phyloP scores from a whole-genome alignment of 2,888 invertebrate species.

The Tachina grossa region DNA sequence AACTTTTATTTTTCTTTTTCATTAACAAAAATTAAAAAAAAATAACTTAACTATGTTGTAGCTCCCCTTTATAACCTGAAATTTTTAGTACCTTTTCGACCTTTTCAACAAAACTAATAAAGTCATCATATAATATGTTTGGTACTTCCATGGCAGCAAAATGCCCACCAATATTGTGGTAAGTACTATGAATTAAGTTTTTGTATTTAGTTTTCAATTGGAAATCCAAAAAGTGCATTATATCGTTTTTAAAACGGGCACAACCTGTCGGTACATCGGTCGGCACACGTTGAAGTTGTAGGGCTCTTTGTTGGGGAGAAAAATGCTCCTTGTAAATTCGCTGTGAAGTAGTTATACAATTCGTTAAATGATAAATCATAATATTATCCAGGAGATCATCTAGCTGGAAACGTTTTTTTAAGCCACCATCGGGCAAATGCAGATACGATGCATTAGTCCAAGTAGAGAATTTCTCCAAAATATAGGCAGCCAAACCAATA shows the following conservation, averaged over 20 bases:
- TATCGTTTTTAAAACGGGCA: constrained; percentile 89
- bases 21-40: too few species aligned
- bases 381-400: constrained; percentile 87
- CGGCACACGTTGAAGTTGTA: constrained; percentile 84
- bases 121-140: constrained; percentile 87
- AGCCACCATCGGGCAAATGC: constrained; percentile 86
- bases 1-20: too few species aligned
- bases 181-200: constrained; percentile 88
- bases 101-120: constrained; percentile 85
- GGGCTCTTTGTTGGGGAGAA: constrained; percentile 72
- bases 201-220: constrained; percentile 85
- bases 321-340: constrained; percentile 87
- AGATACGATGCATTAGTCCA: constrained; percentile 86
- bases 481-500: constrained; percentile 93
- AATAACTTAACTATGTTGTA: neutral
- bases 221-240: constrained; percentile 85
- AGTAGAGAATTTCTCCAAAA: constrained; percentile 92
- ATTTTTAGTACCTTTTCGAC: constrained; percentile 73
- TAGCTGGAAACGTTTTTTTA: constrained; percentile 84
- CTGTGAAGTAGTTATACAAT: constrained; percentile 88
- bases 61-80: constrained; percentile 48
- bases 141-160: constrained; percentile 93
- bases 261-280: constrained; percentile 89
- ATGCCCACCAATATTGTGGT: constrained; percentile 90
- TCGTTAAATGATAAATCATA: constrained; percentile 91